These are phyloP conservation scores for Megaceryle alcyon DNA, from an alignment of 2,797 vertebrate species.

Conservation along the genomic window DNA sequence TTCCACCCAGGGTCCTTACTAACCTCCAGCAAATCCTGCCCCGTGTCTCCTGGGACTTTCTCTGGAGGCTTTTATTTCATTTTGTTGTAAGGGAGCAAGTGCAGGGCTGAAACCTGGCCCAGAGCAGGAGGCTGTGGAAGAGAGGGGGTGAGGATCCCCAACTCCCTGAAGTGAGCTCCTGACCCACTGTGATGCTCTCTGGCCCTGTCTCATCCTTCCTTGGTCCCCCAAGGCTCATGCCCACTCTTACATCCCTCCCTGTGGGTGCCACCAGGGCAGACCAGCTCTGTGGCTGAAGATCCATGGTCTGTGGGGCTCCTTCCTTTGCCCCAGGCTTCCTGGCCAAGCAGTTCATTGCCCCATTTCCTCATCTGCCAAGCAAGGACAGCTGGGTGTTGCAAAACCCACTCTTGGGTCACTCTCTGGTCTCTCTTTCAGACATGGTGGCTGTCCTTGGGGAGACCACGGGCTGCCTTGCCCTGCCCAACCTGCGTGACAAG, in stretches of 20 bases:
- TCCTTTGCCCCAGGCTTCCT: background rate
- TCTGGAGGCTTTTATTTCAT: background rate
- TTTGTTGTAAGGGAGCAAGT: background rate
- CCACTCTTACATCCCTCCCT: background rate
- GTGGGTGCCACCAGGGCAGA: background rate
- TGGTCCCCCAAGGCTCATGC: background rate
- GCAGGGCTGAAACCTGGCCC: background rate
- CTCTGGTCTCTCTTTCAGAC: slow-evolving; percentile 80
- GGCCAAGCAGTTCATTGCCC: fast-evolving
- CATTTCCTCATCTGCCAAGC: background rate
- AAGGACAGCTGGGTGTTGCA: fast-evolving
- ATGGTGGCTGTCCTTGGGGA: slow-evolving; percentile 98
- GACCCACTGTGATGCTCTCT: background rate
- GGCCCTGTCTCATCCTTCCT: background rate
- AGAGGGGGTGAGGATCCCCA: background rate
- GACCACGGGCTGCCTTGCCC: slow-evolving; percentile 86
- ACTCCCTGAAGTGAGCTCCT: background rate
- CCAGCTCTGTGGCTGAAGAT: background rate
- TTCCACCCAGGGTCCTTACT: background rate
- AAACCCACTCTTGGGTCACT: background rate
- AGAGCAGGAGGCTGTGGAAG: background rate
- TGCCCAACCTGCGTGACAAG: slow-evolving; percentile 84
- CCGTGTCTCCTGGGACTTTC: background rate
- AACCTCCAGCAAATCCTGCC: background rate
- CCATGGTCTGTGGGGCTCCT: background rate